phyloP scores from a whole-genome alignment of 2,113 vertebrate genomes.

The Erythrocebus patas region DNA sequence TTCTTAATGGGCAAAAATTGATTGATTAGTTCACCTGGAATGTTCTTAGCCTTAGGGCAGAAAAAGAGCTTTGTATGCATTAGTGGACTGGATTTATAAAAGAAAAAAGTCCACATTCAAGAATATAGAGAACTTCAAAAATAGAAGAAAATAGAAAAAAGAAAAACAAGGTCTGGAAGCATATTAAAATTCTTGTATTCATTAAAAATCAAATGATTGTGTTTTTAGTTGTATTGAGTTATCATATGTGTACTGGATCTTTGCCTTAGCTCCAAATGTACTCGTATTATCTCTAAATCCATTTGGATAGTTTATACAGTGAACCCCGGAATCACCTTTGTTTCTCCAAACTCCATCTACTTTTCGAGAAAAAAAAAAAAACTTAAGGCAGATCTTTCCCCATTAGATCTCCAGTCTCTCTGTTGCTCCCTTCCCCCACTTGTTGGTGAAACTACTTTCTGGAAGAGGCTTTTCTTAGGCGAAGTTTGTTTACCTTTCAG shows the following conservation, averaged over 20 bases:
- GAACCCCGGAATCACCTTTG: not conserved
- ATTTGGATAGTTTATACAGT: constrained; percentile 70
- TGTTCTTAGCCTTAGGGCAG: constrained; percentile 58
- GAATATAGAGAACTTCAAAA: constrained; percentile 68
- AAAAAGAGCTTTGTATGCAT: constrained; percentile 55
- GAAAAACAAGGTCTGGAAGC: constrained; percentile 17
- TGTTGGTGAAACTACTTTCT: constrained; percentile 9
- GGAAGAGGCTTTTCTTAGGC: not conserved
- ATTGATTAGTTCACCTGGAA: constrained; percentile 72
- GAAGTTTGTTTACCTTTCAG: constrained; percentile 35
- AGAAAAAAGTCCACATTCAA: constrained; percentile 58
- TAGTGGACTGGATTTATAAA: constrained; percentile 66
- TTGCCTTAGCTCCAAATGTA: constrained; percentile 70
- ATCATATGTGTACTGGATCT: constrained; percentile 64
- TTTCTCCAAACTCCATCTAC: not conserved
- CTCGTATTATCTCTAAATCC: constrained; percentile 69
- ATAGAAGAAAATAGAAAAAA: constrained; percentile 47
- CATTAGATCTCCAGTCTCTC: not conserved
- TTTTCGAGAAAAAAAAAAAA: not conserved
- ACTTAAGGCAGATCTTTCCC: not conserved
- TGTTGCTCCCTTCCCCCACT: fast-evolving
- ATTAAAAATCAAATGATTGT: constrained; percentile 73
- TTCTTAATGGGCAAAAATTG: constrained; percentile 37
- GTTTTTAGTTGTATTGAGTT: constrained; percentile 74
- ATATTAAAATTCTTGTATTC: constrained; percentile 65